Base-by-base conservation (phyloP, 2,797 vertebrate species). In the Otolemur crassicaudatus region DNA sequence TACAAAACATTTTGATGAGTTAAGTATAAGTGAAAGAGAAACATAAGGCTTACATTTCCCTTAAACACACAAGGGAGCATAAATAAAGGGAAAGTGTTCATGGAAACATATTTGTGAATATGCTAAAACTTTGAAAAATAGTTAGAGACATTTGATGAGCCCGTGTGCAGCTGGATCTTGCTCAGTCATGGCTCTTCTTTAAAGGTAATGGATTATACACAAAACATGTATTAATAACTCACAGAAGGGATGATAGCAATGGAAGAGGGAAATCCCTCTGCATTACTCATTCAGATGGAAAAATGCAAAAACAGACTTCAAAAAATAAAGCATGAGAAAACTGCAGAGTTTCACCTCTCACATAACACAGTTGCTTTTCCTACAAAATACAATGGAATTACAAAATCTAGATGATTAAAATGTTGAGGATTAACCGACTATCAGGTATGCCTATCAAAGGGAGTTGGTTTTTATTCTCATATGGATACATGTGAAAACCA, bases 1-100 rank as follows among this genome's bases (percentile, higher is more conserved):
- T 96, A 89, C 91, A 96, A 96, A 97, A 97, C 75, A 96, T 97
- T 96, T 81, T 96, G 96, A 95, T 97, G 97, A 98, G 96, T 97
- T 96, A 96, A 94, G 82, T 95, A 93, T 65, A 97, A 96, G 86
- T 87, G 95, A 93, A 92, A 97, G 93, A 94, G 90, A 96, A 97
- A 92, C 97, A 96, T 95, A 90, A 95, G 97, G 96, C 82, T 97
- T 97, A 90, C 94, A 97, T 98, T 97, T 97, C 94, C 86, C 95
- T 95, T 93, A 92, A 95, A 95, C 87, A 94, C 97, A 97, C 87
- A 88, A 73, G 96, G 92, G 97, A 97, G 83, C 95, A 65, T 87
- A 96, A 98, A 97, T 94, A 96, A 67, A 94, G 90, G 90, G 83
- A 93, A 96, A 90, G 92, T 53, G 31, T 84, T 92, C 91, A 31